Evolutionary conservation across 2,797 vertebrate genomes (phyloP).

Genomic region (Lerista edwardsae): DNA sequence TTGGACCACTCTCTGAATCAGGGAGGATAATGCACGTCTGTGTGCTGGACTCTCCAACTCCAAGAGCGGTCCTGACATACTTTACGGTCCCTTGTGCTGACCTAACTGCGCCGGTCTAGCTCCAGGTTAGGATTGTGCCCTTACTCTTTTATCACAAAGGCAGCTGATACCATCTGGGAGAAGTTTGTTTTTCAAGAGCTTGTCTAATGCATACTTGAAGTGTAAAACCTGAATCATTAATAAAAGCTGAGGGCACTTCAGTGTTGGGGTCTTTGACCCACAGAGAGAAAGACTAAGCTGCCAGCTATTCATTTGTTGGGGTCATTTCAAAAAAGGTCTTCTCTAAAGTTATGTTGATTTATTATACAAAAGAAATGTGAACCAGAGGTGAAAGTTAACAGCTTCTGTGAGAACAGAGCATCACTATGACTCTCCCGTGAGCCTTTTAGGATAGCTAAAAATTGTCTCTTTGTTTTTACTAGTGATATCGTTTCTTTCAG

Average conservation of each 20-base stretch:
- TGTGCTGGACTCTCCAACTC: too few relatives aligned
- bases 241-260: slow-evolving; percentile 54
- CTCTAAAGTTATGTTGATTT: slow-evolving; percentile 60
- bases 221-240: slow-evolving; percentile 64
- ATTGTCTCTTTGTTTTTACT: not conserved
- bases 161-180: slow-evolving; percentile 9
- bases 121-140: not conserved
- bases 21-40: too few relatives aligned
- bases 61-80: too few relatives aligned
- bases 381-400: slow-evolving; percentile 59
- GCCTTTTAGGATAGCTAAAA: slow-evolving; percentile 14
- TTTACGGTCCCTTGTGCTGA: too few relatives aligned
- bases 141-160: not conserved
- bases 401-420: not conserved
- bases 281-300: slow-evolving; percentile 58
- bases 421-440: slow-evolving; percentile 20
- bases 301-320: slow-evolving; percentile 56
- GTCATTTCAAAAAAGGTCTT: slow-evolving; percentile 25
- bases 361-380: slow-evolving; percentile 52
- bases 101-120: too few relatives aligned
- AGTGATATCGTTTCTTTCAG: slow-evolving; percentile 28
- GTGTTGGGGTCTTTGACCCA: slow-evolving; percentile 67
- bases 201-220: slow-evolving; percentile 37
- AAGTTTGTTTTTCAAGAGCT: slow-evolving; percentile 1
- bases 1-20: too few relatives aligned